A percentile compares a stretch with the other conserved stretches of the same genome.
phyloP scores from a whole-genome alignment of 1,140 invertebrate genomes.

The Meloidogyne exigua region DNA sequence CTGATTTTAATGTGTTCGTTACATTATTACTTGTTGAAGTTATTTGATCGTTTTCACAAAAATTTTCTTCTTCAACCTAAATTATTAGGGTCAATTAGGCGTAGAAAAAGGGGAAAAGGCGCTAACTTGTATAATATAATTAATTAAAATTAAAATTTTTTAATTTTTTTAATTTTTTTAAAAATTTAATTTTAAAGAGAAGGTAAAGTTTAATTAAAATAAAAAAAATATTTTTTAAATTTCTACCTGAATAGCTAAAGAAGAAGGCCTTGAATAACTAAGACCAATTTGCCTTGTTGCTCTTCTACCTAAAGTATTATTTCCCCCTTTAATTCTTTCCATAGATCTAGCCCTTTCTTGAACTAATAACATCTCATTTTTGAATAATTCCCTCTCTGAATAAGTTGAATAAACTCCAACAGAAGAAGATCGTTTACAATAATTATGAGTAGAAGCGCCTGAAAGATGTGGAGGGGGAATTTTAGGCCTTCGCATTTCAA shows the following conservation, averaged over 20 bases:
- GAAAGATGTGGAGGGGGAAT: conserved; percentile 58
- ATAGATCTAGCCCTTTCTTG: conserved; percentile 36
- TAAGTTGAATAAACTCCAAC: conserved; percentile 43
- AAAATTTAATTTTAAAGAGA: too few relatives aligned
- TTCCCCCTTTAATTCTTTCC: conserved; percentile 15
- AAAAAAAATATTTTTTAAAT: too few relatives aligned
- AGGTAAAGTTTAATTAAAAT: too few relatives aligned
- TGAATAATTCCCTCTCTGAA: not conserved
- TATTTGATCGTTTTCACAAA: not conserved
- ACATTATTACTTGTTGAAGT: not conserved
- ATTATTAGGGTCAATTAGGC: not conserved
- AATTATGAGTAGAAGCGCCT: conserved; percentile 47
- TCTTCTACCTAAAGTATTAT: not conserved
- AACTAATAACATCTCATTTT: not conserved
- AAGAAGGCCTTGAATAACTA: not conserved
- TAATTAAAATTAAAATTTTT: too few relatives aligned
- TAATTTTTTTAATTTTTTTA: too few relatives aligned
- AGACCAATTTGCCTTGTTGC: not conserved
- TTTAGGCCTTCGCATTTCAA: conserved; percentile 54
- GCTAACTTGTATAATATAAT: too few relatives aligned
- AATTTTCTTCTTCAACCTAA: not conserved
- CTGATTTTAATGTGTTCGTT: not conserved
- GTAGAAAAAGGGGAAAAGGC: not conserved
- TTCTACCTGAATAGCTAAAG: conserved; percentile 1
- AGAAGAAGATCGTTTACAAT: conserved; percentile 58